Evolutionary conservation across 2,797 vertebrate species (phyloP).

Genomic region (Myotis vivesi): DNA sequence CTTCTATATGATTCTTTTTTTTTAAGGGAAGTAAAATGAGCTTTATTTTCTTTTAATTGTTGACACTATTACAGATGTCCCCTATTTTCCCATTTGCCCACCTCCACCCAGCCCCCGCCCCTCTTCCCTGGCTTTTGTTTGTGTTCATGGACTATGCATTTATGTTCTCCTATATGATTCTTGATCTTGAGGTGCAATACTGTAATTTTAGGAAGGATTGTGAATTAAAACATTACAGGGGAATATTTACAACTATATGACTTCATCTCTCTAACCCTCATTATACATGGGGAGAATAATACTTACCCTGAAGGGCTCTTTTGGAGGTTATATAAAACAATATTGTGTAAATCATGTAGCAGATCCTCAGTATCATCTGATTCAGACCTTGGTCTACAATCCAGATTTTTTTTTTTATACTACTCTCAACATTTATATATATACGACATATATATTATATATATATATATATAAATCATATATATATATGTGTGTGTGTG

Average conservation of each 20-base stretch:
- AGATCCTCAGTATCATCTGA: not conserved
- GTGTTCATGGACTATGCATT: not conserved
- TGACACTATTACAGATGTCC: not conserved
- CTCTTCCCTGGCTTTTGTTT: not conserved
- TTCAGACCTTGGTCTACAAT: not conserved
- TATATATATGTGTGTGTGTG: too few species aligned
- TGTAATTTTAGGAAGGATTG: not conserved
- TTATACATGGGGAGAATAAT: not conserved
- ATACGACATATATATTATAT: too few species aligned
- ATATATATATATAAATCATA: too few species aligned
- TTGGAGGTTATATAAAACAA: not conserved
- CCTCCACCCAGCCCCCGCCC: not conserved
- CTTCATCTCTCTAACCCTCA: not conserved
- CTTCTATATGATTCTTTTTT: not conserved
- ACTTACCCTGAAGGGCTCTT: not conserved
- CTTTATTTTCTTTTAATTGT: not conserved
- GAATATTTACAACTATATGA: not conserved
- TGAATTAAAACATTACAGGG: not conserved
- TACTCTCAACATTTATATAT: too few species aligned
- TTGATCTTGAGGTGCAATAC: not conserved
- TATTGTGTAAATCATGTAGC: not conserved
- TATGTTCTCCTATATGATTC: not conserved
- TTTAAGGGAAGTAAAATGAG: not conserved
- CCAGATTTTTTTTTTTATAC: not conserved
- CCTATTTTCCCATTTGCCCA: not conserved